Evolutionary conservation across 2,888 invertebrate genomes (phyloP).

Genomic region (Melieria omissa): DNA sequence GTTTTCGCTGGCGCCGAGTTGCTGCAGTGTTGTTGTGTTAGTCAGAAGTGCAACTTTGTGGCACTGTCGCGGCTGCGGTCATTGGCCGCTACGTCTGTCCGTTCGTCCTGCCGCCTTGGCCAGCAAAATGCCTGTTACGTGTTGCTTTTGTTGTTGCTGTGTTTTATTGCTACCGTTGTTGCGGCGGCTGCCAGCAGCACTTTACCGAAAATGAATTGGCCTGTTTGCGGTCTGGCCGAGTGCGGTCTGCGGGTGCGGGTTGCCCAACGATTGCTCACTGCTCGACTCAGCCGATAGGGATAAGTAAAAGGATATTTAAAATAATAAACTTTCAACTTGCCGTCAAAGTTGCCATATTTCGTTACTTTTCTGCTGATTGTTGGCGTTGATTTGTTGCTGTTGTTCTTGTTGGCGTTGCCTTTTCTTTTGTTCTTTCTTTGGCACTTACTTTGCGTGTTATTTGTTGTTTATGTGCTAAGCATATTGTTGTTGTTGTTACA

Average conservation of each 20-base stretch:
- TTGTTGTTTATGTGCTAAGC: too few species aligned
- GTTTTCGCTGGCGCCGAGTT: neutral
- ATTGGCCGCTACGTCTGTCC: slow-evolving; percentile 9
- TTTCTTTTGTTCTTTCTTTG: too few species aligned
- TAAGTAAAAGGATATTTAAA: slow-evolving; percentile 3
- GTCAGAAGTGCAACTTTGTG: neutral
- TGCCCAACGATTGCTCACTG: too few species aligned
- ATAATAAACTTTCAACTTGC: slow-evolving; percentile 11
- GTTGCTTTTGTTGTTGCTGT: neutral
- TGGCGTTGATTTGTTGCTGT: neutral
- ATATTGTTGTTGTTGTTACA: slow-evolving; percentile 16
- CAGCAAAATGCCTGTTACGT: neutral
- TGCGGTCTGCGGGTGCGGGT: neutral
- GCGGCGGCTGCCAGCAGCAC: neutral
- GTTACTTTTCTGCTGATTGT: neutral
- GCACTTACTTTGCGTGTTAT: too few species aligned
- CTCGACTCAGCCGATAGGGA: too few species aligned
- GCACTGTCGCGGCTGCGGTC: neutral
- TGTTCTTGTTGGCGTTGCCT: neutral
- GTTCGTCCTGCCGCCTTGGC: neutral
- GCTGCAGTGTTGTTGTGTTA: neutral
- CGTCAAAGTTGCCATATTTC: slow-evolving; percentile 1
- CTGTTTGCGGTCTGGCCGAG: neutral
- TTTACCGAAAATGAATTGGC: neutral
- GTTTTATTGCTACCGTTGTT: neutral